phyloP scores from a whole-genome alignment of 64 coral and sea anemone species.

The Exaiptasia diaphana region DNA sequence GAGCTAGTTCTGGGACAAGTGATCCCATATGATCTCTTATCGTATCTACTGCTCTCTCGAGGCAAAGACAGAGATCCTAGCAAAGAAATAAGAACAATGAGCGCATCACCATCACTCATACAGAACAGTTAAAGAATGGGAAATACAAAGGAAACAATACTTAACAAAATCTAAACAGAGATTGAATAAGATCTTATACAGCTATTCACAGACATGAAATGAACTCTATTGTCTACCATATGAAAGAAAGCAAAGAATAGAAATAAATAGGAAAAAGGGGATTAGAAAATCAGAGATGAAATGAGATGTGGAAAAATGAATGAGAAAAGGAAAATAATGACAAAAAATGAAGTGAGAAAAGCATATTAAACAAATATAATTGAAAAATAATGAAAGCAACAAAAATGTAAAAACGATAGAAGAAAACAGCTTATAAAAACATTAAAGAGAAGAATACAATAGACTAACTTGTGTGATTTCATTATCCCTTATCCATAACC shows the following conservation, averaged over 20 bases:
- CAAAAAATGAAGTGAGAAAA: not conserved
- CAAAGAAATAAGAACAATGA: slow-evolving; percentile 2
- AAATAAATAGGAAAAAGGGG: too few species aligned
- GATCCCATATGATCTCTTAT: slow-evolving; percentile 86
- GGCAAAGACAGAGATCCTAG: slow-evolving; percentile 74
- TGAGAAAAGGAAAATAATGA: too few species aligned
- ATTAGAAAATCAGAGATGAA: too few species aligned
- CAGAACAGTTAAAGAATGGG: not conserved
- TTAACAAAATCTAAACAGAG: too few species aligned
- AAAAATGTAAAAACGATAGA: not conserved
- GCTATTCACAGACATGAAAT: too few species aligned
- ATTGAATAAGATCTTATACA: too few species aligned
- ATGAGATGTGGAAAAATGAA: too few species aligned
- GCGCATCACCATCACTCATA: not conserved
- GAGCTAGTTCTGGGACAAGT: slow-evolving; percentile 52
- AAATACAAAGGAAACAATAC: not conserved
- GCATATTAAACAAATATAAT: not conserved
- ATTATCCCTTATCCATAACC: slow-evolving; percentile 53
- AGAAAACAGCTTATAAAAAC: not conserved
- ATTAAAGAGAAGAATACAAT: not conserved
- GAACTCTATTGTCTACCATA: too few species aligned
- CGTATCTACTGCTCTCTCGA: slow-evolving; percentile 83
- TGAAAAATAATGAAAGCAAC: not conserved
- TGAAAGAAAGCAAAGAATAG: too few species aligned
- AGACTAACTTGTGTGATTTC: slow-evolving; percentile 57